A percentile compares a stretch with the other conserved stretches of the same genome.
phyloP scores from a whole-genome alignment of 2,113 vertebrate species.

The Nanorana parkeri region DNA sequence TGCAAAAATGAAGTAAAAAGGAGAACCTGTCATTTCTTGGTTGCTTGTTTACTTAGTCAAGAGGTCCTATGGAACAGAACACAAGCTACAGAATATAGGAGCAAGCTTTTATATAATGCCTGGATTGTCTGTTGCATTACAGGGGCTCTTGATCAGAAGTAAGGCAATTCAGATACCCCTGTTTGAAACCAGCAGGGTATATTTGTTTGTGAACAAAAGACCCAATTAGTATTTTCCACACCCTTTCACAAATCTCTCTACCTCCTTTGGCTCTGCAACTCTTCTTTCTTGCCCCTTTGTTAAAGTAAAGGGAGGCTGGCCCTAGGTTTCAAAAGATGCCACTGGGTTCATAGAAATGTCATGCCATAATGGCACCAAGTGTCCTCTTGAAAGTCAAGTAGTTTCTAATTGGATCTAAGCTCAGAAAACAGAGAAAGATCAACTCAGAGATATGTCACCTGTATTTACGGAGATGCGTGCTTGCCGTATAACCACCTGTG shows the following conservation, averaged over 20 bases:
- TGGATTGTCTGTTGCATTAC: slow-evolving; percentile 72
- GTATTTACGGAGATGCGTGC: slow-evolving; percentile 84
- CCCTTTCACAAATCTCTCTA: slow-evolving; percentile 80
- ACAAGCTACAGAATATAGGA: slow-evolving; percentile 62
- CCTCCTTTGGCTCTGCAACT: slow-evolving; percentile 71
- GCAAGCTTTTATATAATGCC: slow-evolving; percentile 65
- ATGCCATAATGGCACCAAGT: slow-evolving; percentile 42
- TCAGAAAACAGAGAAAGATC: slow-evolving; percentile 16
- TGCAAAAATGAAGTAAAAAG: slow-evolving; percentile 31
- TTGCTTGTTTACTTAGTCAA: slow-evolving; percentile 68
- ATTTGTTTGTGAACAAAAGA: slow-evolving; percentile 80
- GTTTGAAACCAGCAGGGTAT: slow-evolving; percentile 79
- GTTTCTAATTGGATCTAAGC: slow-evolving; percentile 39
- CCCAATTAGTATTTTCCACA: slow-evolving; percentile 84
- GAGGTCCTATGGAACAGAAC: slow-evolving; percentile 63
- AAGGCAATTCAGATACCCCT: slow-evolving; percentile 74
- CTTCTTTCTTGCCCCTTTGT: slow-evolving; percentile 75
- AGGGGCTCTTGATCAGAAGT: slow-evolving; percentile 72
- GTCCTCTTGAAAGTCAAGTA: slow-evolving; percentile 62
- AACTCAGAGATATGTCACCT: slow-evolving; percentile 70
- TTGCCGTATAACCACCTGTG: slow-evolving; percentile 90
- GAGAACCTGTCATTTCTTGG: slow-evolving; percentile 60
- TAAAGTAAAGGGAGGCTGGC: slow-evolving; percentile 64
- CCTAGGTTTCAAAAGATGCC: slow-evolving; percentile 58
- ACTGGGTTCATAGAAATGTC: slow-evolving; percentile 49